Evolutionary conservation across 2,888 invertebrate species (phyloP), one percentile per base, ranked within the genome.

Genomic region (Catocala fraxini): DNA sequence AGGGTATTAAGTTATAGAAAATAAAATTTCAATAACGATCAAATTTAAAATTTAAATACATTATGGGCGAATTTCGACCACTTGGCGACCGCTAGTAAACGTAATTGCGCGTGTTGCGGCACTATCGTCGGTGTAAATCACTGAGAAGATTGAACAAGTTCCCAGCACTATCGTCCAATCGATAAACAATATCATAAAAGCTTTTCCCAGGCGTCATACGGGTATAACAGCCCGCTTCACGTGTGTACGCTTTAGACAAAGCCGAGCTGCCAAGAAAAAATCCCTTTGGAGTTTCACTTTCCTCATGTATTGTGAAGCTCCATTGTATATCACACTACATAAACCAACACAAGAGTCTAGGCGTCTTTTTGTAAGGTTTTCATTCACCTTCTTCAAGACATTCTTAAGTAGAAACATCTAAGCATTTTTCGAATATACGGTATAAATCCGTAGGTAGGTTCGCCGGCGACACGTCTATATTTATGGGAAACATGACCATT

Each of bases 271-370:
- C 51, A 82, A 81, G 84, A 86, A 89, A 89, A 87, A 87, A 81
- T 70, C 75, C 80, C 79, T 82, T 73, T 83, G 71, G 70, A 85
- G 88, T 91, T 89, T 89, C 89, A 89, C 90, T 89, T 89, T 89
- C 82, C 81, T 81, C 72, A 58, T 65, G 73, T 81, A 84, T 85
- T 88, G 84, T 88, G 80, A 77, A 83, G 83, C 71, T 65, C 73
- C 81, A 85, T 87, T 89, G 86, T 87, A 68, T 71, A 72, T 68
- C 70, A 70, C 76, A 67, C 77, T 71, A 72, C 71, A 79, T 79
- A 80, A 79, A 83, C 73, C 76, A 73, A 55, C 67, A 65, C 68
- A 71, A 65, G 73, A 79, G 73, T 68, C 79, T 70, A 80, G 79
- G 79, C 77, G 82, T 69, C 79, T 86, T 87, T 86, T 86, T 83